These are phyloP conservation scores for Eupristina koningsbergeri DNA, from an alignment of 1,140 invertebrate genomes.

Conservation along the genomic window DNA sequence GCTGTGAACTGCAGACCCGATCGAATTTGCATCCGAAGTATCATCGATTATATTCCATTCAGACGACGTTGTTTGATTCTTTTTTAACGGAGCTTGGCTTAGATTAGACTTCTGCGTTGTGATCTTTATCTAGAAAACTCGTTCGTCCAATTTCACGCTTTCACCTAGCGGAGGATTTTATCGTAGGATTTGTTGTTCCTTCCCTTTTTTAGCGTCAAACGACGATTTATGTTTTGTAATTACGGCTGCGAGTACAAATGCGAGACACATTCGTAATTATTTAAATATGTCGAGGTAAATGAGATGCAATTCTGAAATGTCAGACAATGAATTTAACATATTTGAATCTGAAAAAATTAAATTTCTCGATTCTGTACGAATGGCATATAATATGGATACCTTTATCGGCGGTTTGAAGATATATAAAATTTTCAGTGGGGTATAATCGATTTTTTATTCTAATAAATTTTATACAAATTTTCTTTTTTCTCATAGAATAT, in stretches of 20 bases:
- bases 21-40: constrained; percentile 26
- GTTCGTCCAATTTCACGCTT: not conserved
- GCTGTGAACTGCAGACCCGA: not conserved
- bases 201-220: not conserved
- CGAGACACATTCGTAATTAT: not conserved
- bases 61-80: not conserved
- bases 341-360: not conserved
- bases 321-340: not conserved
- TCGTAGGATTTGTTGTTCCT: not conserved
- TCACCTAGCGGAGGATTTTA: not conserved
- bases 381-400: too few relatives aligned
- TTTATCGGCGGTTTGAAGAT: too few relatives aligned
- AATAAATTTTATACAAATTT: too few relatives aligned
- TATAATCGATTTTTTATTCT: too few relatives aligned
- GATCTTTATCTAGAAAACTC: constrained; percentile 28
- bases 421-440: too few relatives aligned
- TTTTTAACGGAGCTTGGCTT: not conserved
- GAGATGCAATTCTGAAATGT: not conserved
- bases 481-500: too few relatives aligned
- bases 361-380: too few relatives aligned
- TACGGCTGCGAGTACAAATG: not conserved
- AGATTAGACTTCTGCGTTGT: constrained; percentile 14
- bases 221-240: not conserved
- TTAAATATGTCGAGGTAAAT: not conserved
- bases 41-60: not conserved